These are phyloP conservation scores for Hyles euphorbiae DNA, from an alignment of 1,140 invertebrate genomes.

Conservation along the genomic window DNA sequence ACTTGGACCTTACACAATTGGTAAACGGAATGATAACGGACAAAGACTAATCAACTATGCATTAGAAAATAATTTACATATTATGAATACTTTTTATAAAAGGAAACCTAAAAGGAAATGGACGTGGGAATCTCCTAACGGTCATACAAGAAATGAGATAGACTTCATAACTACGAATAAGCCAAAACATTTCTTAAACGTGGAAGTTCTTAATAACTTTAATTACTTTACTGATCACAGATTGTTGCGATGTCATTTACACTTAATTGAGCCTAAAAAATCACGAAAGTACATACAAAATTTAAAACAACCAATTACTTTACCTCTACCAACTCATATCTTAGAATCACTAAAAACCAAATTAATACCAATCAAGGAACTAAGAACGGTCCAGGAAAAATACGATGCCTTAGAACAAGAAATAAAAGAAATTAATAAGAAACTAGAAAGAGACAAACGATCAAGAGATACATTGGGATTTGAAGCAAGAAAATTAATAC, in stretches of 20 bases:
- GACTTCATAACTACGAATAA: constrained; percentile 34
- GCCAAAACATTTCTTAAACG: constrained; percentile 25
- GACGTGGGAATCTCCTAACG: constrained; percentile 10
- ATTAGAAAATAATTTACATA: constrained; percentile 6
- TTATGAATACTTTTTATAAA: constrained; percentile 6
- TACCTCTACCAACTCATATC: constrained; percentile 11
- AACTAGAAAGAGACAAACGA: constrained; percentile 2
- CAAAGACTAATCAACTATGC: constrained; percentile 4
- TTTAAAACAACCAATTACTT: constrained; percentile 13
- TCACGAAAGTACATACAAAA: constrained; percentile 18
- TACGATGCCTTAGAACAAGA: constrained; percentile 18
- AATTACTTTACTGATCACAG: constrained; percentile 29
- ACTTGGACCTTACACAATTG: constrained; percentile 7
- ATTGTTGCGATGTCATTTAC: constrained; percentile 22
- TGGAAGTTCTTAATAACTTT: constrained; percentile 15
- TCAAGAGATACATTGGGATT: constrained; percentile 18
- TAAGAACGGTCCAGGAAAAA: constrained; percentile 12
- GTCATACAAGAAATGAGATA: constrained; percentile 29
- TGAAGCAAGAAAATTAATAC: constrained; percentile 23
- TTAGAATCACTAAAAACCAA: constrained; percentile 16
- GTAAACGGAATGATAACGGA: constrained; percentile 10
- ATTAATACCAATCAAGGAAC: constrained; percentile 8
- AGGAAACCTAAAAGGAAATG: constrained; percentile 23
- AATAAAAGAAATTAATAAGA: constrained; percentile 17
- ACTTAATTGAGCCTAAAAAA: constrained; percentile 15